A percentile compares a stretch with the other conserved stretches of the same genome.
Conservation (phyloP, 2,113 vertebrate genomes). For the Noturus placidus region DNA sequence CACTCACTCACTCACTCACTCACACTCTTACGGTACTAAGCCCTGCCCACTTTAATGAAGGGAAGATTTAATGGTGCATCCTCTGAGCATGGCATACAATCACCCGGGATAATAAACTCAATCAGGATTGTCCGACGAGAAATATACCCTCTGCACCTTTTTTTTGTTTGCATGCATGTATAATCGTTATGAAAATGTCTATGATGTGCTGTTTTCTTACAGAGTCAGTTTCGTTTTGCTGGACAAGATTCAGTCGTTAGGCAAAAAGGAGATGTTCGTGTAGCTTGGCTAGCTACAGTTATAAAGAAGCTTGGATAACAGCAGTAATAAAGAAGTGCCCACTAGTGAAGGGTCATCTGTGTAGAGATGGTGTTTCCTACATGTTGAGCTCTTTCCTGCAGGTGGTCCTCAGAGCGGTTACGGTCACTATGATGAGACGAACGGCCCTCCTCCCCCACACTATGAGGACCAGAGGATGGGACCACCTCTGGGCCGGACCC, state of each 20-base stretch:
- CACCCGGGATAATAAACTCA: neutral
- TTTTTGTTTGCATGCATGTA: neutral
- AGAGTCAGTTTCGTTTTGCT: too few species aligned
- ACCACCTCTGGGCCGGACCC: conserved; percentile 80
- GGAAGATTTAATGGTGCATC: neutral
- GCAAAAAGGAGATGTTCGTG: too few species aligned
- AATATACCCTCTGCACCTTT: neutral
- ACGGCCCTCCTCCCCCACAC: conserved; percentile 83
- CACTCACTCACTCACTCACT: too few species aligned
- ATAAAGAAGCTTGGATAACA: too few species aligned
- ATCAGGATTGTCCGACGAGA: too few species aligned
- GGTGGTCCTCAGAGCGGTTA: conserved; percentile 87
- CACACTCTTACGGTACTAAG: neutral
- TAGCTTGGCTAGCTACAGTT: too few species aligned
- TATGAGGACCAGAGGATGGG: conserved; percentile 89
- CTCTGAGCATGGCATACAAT: neutral
- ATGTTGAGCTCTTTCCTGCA: conserved; percentile 37
- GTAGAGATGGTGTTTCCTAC: too few species aligned
- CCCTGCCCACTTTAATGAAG: neutral
- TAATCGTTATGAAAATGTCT: neutral
- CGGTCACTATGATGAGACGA: conserved; percentile 84
- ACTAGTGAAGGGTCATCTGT: neutral
- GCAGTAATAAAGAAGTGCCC: too few species aligned
- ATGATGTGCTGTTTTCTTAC: too few species aligned
- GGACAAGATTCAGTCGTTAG: too few species aligned